Percentiles rank a stretch among this genome's conserved stretches.
These are phyloP conservation scores for Phanerotoma sp. DNA, from an alignment of 2,888 invertebrate genomes.

Conservation along the genomic window DNA sequence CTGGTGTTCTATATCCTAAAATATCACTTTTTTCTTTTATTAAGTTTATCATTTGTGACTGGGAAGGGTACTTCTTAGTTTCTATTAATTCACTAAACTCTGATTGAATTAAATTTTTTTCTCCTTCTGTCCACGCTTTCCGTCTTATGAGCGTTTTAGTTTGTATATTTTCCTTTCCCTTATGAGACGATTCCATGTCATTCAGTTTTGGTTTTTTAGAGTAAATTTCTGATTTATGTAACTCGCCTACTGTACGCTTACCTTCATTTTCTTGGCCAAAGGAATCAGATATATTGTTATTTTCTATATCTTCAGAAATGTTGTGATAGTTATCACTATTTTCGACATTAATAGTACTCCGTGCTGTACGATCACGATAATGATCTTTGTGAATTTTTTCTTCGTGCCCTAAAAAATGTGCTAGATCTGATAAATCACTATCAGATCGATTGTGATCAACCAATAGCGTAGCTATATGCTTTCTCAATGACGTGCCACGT, in stretches of 20 bases:
- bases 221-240: not conserved
- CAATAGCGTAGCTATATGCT: constrained; percentile 32
- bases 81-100: not conserved
- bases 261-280: not conserved
- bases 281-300: not conserved
- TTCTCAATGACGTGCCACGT: constrained; percentile 30
- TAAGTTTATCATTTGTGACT: not conserved
- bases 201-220: not conserved
- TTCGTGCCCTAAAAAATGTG: constrained; percentile 35
- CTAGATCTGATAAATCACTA: constrained; percentile 31
- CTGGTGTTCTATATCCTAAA: too few species aligned
- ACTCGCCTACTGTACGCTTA: not conserved
- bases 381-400: constrained; percentile 33
- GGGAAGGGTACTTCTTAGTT: not conserved
- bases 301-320: not conserved
- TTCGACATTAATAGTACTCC: too few species aligned
- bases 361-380: constrained; percentile 32
- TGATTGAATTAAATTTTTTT: not conserved
- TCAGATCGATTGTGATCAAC: constrained; percentile 21
- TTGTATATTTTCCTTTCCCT: not conserved
- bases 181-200: not conserved
- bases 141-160: not conserved
- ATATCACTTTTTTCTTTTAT: too few species aligned
- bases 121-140: not conserved
- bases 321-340: not conserved